Conservation (phyloP, 2,888 invertebrate species). For the Trypoxylon attenuatum region DNA sequence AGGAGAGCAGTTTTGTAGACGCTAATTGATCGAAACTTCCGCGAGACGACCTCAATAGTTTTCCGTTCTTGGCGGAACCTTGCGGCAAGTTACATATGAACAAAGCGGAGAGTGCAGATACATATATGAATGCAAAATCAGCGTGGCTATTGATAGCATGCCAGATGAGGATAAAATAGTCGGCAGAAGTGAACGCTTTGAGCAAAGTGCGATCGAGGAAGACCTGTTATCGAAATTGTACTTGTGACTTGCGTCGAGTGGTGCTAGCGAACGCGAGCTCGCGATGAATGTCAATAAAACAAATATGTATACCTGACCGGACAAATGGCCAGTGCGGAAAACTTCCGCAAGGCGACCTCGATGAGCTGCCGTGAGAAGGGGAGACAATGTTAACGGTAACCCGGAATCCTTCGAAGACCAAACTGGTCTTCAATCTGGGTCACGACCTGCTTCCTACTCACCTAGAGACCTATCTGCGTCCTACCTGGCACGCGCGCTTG, state of each 20-base stretch:
- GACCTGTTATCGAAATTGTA: neutral
- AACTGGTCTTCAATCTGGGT: conserved; percentile 70
- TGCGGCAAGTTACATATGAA: too few relatives aligned
- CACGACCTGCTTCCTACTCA: conserved; percentile 65
- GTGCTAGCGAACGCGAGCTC: neutral
- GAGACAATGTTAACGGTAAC: conserved; percentile 70
- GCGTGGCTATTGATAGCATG: too few relatives aligned
- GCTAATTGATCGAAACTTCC: neutral
- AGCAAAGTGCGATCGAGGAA: neutral
- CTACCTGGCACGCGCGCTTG: conserved; percentile 32
- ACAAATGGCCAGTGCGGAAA: conserved; percentile 39
- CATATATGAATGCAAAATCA: too few relatives aligned
- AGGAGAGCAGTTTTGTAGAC: neutral
- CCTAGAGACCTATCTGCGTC: conserved; percentile 65
- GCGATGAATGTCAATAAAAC: neutral
- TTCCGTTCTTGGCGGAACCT: too few relatives aligned
- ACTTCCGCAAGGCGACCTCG: conserved; percentile 59
- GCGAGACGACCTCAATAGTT: too few relatives aligned
- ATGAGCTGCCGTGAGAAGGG: conserved; percentile 48
- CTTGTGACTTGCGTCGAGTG: neutral
- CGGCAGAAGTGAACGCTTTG: too few relatives aligned
- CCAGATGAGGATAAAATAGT: too few relatives aligned
- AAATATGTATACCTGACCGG: neutral
- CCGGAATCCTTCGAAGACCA: conserved; percentile 61
- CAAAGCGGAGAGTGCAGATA: too few relatives aligned